Percentiles rank a stretch among this genome's conserved stretches.
Conservation (phyloP, 2,888 invertebrate genomes). For the Gisinianus flammeolus region DNA sequence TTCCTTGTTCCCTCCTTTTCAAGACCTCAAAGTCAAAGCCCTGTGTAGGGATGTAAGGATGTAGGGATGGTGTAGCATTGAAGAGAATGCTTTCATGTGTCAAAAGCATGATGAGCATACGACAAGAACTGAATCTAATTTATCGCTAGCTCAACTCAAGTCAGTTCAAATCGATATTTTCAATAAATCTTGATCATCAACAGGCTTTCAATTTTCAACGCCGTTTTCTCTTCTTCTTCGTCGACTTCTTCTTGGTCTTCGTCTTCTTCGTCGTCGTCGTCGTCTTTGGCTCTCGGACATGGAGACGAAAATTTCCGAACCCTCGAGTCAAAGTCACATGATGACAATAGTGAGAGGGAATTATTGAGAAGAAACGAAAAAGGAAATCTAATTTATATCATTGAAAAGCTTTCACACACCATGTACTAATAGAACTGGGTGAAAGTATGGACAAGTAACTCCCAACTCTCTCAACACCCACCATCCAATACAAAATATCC, state of each 20-base stretch:
- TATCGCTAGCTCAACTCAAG: conserved; percentile 4
- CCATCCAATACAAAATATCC: no score
- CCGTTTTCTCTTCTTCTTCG: no score
- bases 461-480: no score
- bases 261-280: no score
- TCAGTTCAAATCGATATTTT: conserved; percentile 13
- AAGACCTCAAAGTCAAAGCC: conserved; percentile 1
- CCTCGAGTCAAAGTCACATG: not conserved
- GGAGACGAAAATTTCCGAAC: no score
- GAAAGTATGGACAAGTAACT: not conserved
- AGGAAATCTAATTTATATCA: conserved; percentile 20
- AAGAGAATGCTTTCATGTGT: not conserved
- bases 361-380: conserved; percentile 16
- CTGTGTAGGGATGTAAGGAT: not conserved
- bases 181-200: conserved; percentile 45
- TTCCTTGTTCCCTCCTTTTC: no score
- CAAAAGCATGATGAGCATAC: not conserved
- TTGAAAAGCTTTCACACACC: conserved; percentile 17
- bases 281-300: no score
- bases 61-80: not conserved
- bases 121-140: conserved; percentile 20
- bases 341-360: not conserved
- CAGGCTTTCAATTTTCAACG: conserved; percentile 29
- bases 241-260: no score
- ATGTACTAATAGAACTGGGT: not conserved